Evolutionary conservation across 2,888 invertebrate species (phyloP), one percentile per base, ranked within the genome.

Genomic region (Acrobasis consociella): DNA sequence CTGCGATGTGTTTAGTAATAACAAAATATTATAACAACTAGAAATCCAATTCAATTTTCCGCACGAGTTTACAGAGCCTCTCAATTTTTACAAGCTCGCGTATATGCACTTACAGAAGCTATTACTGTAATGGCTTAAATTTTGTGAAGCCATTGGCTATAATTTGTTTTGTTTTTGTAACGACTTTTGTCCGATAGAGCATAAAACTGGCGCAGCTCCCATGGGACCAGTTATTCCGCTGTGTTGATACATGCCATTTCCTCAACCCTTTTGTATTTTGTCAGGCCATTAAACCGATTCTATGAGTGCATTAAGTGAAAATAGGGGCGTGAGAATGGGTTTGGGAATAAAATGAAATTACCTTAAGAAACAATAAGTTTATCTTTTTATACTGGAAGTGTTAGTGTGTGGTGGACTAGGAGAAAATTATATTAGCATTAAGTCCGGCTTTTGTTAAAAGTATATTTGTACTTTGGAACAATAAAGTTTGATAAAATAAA

Each of bases 101-200:
- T 46, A 46, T 46, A n/a, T 46, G 13, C 46, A 46, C 46, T 46
- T 46, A 53, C 53, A 53, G n/a, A 37, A 38, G n/a, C 60, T 9
- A n/a, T 60, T 50, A 50, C 51, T 17, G 51, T 60, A 60, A 60
- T 60, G 15, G 51, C 9, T 60, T 51, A 52, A 39, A 60, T 60
- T 60, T 60, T 13, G 51, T 17, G 42, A 22, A 60, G 51, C 62
- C 56, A 62, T 63, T 63, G 59, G 39, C 39, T 31, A 49, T 65
- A 62, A 63, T 59, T 66, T 66, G 64, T 64, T 65, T 65, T 61
- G 50, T 60, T 64, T 60, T 63, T 64, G 64, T 62, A 51, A 55
- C 58, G 64, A 63, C 64, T 64, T 62, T 58, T 63, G 61, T 64
- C 52, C 62, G 39, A 64, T 62, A 64, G 59, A 64, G 58, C 63